phyloP scores from a whole-genome alignment of 2,797 vertebrate genomes.

The Micromesistius poutassou region DNA sequence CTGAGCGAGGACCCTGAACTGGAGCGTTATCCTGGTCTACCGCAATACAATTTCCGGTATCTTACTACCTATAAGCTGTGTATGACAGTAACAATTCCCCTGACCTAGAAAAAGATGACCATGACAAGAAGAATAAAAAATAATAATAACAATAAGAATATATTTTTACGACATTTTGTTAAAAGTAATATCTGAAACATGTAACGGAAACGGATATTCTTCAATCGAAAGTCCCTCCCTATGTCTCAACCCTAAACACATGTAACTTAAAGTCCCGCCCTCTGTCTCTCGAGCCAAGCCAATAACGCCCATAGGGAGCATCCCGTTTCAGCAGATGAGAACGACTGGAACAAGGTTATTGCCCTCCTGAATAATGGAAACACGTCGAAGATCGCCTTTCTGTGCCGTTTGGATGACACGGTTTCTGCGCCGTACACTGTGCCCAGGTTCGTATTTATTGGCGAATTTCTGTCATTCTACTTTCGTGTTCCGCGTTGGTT shows the following conservation, averaged over 20 bases:
- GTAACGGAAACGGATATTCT: not conserved
- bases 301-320: not conserved
- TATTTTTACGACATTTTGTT: not conserved
- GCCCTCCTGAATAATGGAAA: constrained; percentile 4
- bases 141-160: not conserved
- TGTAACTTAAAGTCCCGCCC: not conserved
- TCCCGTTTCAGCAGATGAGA: not conserved
- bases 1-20: constrained; percentile 1
- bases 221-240: not conserved
- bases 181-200: not conserved
- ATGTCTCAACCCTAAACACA: too few relatives aligned
- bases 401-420: not conserved
- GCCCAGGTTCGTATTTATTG: not conserved
- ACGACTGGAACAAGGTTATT: not conserved
- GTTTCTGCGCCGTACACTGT: not conserved
- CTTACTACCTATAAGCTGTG: too few relatives aligned
- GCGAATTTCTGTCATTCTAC: not conserved
- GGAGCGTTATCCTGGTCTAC: not conserved
- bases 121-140: not conserved
- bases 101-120: not conserved
- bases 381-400: not conserved
- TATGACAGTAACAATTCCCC: too few relatives aligned
- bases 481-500: too few relatives aligned
- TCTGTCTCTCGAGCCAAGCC: too few relatives aligned
- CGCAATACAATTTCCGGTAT: not conserved